A percentile compares a stretch with the other conserved stretches of the same genome.
Conservation (phyloP, 2,797 vertebrate genomes). For the Sorex maritimensis region DNA sequence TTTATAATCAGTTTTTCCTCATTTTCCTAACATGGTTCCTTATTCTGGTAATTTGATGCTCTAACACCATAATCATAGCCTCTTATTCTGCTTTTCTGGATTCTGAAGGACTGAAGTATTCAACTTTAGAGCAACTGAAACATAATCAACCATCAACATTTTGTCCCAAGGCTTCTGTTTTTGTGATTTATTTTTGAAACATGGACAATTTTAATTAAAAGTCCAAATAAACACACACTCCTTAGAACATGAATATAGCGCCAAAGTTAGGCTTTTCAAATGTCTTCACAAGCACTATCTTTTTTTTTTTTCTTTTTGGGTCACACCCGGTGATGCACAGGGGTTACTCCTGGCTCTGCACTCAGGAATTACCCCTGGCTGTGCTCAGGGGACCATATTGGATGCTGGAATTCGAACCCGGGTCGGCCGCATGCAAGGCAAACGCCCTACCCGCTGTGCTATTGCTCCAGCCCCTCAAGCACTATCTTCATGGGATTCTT, state of each 20-base stretch:
- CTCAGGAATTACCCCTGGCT: no score
- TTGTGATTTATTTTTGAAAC: background rate
- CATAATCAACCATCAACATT: slow-evolving; percentile 14
- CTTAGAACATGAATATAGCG: background rate
- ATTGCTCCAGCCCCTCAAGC: no score
- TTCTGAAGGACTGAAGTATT: background rate
- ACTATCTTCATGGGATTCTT: background rate
- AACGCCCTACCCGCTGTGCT: no score
- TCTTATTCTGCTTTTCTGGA: background rate
- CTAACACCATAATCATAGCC: background rate
- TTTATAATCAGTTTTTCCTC: background rate
- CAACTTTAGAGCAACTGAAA: slow-evolving; percentile 47
- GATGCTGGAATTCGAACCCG: no score
- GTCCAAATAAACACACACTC: background rate
- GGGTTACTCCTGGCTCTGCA: no score
- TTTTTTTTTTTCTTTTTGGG: no score
- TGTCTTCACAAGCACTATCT: background rate
- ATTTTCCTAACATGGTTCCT: background rate
- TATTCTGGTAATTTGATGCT: background rate
- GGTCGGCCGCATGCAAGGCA: no score
- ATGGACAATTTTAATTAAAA: slow-evolving; percentile 14
- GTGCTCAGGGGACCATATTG: no score
- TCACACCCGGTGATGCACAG: no score
- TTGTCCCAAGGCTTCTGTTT: slow-evolving; percentile 34
- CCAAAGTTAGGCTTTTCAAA: background rate